Evolutionary conservation across 2,888 invertebrate genomes (phyloP).

Genomic region (Drosophila greeni): DNA sequence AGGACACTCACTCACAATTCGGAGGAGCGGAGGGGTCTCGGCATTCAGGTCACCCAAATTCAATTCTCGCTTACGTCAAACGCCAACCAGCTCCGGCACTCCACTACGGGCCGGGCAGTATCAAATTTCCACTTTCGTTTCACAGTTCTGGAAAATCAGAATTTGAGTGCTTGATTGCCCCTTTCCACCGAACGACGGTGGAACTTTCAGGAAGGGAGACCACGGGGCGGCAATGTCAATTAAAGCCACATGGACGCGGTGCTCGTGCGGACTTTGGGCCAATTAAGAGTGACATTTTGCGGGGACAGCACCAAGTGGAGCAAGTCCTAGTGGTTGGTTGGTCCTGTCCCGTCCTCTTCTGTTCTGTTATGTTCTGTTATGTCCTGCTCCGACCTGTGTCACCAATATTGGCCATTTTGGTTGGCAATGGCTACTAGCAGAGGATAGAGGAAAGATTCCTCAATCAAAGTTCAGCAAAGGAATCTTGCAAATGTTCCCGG

Average conservation of each 20-base stretch:
- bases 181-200: conserved; percentile 8
- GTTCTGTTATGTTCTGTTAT: neutral
- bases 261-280: conserved; percentile 42
- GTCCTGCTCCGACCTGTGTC: neutral
- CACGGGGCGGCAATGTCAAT: conserved; percentile 45
- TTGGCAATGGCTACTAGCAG: neutral
- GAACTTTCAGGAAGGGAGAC: conserved; percentile 2
- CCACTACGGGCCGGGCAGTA: conserved; percentile 14
- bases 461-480: neutral
- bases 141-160: conserved; percentile 21
- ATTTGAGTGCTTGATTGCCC: conserved; percentile 29
- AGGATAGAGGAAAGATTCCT: neutral
- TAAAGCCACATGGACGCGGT: conserved; percentile 49
- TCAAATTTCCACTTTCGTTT: conserved; percentile 33
- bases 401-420: conserved; percentile 11
- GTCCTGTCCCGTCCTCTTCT: neutral
- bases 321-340: conserved; percentile 11
- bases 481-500: neutral
- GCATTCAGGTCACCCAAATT: conserved; percentile 22
- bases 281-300: conserved; percentile 48
- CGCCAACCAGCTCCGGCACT: conserved; percentile 6
- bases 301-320: conserved; percentile 14
- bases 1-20: conserved; percentile 6
- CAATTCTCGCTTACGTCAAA: conserved; percentile 33
- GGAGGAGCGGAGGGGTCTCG: neutral